Percentiles rank a stretch among this genome's conserved stretches.
Evolutionary conservation across 2,888 invertebrate genomes (phyloP).

Genomic region (Polietes domitor): DNA sequence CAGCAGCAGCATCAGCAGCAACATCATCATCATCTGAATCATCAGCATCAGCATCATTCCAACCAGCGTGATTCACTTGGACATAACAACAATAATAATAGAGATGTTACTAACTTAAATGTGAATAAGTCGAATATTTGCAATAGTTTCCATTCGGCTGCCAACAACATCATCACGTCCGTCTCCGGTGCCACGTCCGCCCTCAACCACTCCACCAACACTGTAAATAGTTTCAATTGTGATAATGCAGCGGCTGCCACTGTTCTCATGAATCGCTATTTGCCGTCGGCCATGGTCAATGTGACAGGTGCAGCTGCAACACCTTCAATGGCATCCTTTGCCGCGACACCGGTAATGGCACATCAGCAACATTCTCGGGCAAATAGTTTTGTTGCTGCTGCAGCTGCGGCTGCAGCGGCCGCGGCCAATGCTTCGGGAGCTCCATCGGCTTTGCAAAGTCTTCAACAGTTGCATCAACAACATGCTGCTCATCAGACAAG

Average conservation of each 20-base stretch:
- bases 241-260: conserved; percentile 74
- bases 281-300: conserved; percentile 70
- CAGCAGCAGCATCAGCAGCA: conserved; percentile 47
- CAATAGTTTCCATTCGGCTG: conserved; percentile 49
- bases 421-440: conserved; percentile 71
- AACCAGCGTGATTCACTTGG: conserved; percentile 43
- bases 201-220: conserved; percentile 60
- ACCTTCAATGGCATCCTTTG: conserved; percentile 64
- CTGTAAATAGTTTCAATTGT: conserved; percentile 79
- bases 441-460: conserved; percentile 79
- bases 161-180: conserved; percentile 64
- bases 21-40: conserved; percentile 30
- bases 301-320: conserved; percentile 57
- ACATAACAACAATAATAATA: conserved; percentile 66
- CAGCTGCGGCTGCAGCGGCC: conserved; percentile 74
- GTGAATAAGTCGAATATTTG: conserved; percentile 65
- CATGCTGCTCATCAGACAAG: conserved; percentile 78
- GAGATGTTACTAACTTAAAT: conserved; percentile 64
- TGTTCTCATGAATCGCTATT: conserved; percentile 72
- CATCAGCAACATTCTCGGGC: conserved; percentile 69
- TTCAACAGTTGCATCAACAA: conserved; percentile 80
- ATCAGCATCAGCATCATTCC: conserved; percentile 25
- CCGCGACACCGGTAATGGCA: conserved; percentile 58
- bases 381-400: conserved; percentile 73
- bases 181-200: background rate